phyloP scores from a whole-genome alignment of 1,140 invertebrate genomes.

The Cherax destructor region DNA sequence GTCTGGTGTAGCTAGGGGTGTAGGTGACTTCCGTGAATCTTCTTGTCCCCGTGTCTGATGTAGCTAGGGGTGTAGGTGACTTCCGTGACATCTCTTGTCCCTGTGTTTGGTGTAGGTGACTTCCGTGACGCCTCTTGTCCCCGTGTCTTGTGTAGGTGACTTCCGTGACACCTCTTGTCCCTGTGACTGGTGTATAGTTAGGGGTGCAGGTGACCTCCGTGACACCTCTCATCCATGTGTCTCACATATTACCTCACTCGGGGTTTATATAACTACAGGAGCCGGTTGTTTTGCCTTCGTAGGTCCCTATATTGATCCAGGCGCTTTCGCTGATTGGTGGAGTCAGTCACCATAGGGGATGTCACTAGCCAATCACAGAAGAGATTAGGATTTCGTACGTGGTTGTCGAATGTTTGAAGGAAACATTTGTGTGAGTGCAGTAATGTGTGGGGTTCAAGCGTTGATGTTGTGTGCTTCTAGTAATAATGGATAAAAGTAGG shows the following conservation, averaged over 20 bases:
- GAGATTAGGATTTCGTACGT: constrained; percentile 11
- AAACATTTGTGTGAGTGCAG: constrained; percentile 18
- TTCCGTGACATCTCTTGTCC: too few species aligned
- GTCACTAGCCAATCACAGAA: constrained; percentile 35
- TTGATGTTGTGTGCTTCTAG: background rate
- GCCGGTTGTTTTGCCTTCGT: background rate
- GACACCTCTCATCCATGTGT: background rate
- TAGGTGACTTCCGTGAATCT: background rate
- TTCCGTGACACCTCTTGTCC: background rate
- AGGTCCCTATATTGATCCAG: constrained; percentile 53
- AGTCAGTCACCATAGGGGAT: constrained; percentile 37
- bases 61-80: too few species aligned
- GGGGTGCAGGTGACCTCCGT: too few species aligned
- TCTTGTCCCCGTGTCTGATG: too few species aligned
- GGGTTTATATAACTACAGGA: background rate
- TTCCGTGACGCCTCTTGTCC: too few species aligned
- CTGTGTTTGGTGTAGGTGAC: background rate
- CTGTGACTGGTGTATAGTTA: too few species aligned
- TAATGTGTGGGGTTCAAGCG: constrained; percentile 1
- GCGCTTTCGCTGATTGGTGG: constrained; percentile 50
- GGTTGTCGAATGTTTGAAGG: constrained; percentile 32
- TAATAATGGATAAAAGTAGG: too few species aligned
- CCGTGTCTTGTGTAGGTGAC: background rate
- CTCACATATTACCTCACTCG: background rate
- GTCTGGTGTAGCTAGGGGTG: background rate